These are phyloP conservation scores for Nysson spinosus DNA, from an alignment of 2,888 invertebrate species.

Conservation along the genomic window DNA sequence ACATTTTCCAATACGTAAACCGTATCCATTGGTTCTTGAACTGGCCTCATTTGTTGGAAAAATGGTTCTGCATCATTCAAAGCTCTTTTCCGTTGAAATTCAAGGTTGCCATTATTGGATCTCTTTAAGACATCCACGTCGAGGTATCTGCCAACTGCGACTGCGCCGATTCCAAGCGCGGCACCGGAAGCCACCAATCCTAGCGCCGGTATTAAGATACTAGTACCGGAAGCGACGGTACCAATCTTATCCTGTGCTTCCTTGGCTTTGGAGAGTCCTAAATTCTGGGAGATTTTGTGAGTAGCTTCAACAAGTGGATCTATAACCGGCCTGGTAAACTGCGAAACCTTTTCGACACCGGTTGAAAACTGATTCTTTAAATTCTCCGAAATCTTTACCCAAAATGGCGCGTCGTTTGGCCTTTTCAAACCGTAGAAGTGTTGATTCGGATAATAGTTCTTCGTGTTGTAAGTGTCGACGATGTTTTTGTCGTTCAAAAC, in stretches of 20 bases:
- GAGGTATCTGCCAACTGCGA: constrained; percentile 86
- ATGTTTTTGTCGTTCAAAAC: constrained; percentile 71
- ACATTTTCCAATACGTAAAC: constrained; percentile 37
- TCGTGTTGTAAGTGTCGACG: constrained; percentile 69
- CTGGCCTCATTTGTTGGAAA: not conserved
- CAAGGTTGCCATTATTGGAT: constrained; percentile 76
- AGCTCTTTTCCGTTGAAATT: constrained; percentile 81
- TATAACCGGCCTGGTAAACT: constrained; percentile 82
- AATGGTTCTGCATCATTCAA: constrained; percentile 57
- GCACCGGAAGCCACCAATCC: constrained; percentile 90
- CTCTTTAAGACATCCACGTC: constrained; percentile 83
- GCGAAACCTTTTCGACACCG: constrained; percentile 84
- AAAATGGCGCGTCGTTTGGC: constrained; percentile 82
- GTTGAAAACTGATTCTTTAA: constrained; percentile 86
- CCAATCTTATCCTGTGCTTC: constrained; percentile 84
- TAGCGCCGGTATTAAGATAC: constrained; percentile 84
- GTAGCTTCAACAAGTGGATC: constrained; percentile 88
- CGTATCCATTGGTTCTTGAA: not conserved
- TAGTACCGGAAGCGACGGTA: constrained; percentile 80
- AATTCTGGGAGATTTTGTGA: constrained; percentile 87
- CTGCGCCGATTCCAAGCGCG: constrained; percentile 88
- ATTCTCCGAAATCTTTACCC: constrained; percentile 86
- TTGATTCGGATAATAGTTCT: constrained; percentile 72
- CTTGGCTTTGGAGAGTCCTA: constrained; percentile 82
- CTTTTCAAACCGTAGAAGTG: constrained; percentile 80